Evolutionary conservation across 2,888 invertebrate species (phyloP).

Genomic region (Ichneumoninae sp.): DNA sequence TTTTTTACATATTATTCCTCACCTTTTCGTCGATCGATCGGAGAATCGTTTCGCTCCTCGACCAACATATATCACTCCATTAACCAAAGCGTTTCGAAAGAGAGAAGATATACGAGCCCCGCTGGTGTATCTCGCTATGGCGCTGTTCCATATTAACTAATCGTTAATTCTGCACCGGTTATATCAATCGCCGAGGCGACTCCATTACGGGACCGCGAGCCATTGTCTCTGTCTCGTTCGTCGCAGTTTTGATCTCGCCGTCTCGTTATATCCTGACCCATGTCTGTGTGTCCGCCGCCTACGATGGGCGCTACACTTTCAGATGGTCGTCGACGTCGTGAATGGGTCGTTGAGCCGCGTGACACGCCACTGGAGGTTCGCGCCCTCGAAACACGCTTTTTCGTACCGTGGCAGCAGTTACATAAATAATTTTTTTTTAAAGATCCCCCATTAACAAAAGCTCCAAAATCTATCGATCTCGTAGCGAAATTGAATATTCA

Average conservation of each 20-base stretch:
- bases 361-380: constrained; percentile 25
- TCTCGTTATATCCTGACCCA: neutral
- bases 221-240: constrained; percentile 23
- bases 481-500: no score
- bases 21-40: constrained; percentile 39
- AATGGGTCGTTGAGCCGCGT: constrained; percentile 20
- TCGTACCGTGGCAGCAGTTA: neutral
- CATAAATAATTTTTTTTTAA: neutral
- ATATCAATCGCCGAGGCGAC: constrained; percentile 13
- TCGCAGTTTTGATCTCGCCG: constrained; percentile 10
- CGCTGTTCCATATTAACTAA: constrained; percentile 37
- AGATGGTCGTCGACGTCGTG: constrained; percentile 12
- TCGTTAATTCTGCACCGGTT: constrained; percentile 40
- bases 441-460: neutral
- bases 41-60: constrained; percentile 11
- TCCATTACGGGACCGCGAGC: constrained; percentile 35
- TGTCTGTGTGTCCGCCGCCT: no score
- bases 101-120: neutral
- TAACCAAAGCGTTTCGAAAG: constrained; percentile 1
- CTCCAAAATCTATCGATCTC: neutral
- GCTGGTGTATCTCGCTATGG: neutral
- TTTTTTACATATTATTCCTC: neutral
- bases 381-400: constrained; percentile 40
- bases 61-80: neutral
- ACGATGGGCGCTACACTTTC: constrained; percentile 19